phyloP scores from a whole-genome alignment of 2,797 vertebrate genomes.

The Clarias laeviceps region DNA sequence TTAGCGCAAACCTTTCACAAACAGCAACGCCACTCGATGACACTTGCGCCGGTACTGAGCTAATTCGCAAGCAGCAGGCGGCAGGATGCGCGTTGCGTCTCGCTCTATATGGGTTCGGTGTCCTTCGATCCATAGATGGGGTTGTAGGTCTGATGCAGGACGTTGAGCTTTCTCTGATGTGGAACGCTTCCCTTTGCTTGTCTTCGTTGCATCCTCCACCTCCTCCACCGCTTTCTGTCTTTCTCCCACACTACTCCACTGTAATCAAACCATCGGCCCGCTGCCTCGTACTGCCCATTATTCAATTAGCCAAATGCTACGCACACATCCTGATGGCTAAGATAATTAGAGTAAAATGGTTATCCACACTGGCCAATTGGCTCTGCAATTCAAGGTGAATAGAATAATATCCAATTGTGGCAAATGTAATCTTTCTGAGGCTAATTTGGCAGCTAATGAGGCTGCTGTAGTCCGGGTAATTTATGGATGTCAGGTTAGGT shows the following conservation, averaged over 20 bases:
- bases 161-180: conserved; percentile 16
- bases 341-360: conserved; percentile 62
- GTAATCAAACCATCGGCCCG: conserved; percentile 52
- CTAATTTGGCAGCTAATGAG: conserved; percentile 62
- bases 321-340: conserved; percentile 57
- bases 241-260: conserved; percentile 45
- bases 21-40: conserved; percentile 28
- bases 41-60: conserved; percentile 30
- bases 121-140: conserved; percentile 29
- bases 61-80: conserved; percentile 43
- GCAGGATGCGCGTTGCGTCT: neutral
- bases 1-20: conserved; percentile 35
- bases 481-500: conserved; percentile 48
- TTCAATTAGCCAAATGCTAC: conserved; percentile 64
- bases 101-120: conserved; percentile 3
- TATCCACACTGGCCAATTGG: conserved; percentile 49
- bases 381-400: conserved; percentile 61
- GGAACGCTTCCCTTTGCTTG: conserved; percentile 5
- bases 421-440: conserved; percentile 59
- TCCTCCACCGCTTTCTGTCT: neutral
- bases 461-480: conserved; percentile 58
- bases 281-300: conserved; percentile 54
- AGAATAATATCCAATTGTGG: conserved; percentile 57
- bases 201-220: neutral
- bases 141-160: conserved; percentile 30